phyloP scores from a whole-genome alignment of 35 echinoderm and acorn worm genomes.

The Apostichopus parvimensis region DNA sequence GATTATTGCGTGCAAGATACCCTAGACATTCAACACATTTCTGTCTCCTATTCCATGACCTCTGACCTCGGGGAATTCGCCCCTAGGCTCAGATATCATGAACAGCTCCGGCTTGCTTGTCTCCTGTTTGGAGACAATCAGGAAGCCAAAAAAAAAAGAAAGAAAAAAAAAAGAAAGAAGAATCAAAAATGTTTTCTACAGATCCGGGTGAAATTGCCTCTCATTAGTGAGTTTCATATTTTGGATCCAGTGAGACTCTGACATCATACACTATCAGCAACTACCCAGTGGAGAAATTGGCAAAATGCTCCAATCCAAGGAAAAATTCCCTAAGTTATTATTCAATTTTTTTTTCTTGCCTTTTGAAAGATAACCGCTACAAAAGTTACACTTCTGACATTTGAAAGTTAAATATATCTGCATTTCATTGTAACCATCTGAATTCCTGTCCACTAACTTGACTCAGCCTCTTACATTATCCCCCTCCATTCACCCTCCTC shows the following conservation, averaged over 20 bases:
- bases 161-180: background rate
- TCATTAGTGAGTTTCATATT: constrained; percentile 7
- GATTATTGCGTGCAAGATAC: constrained; percentile 51
- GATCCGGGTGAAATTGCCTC: constrained; percentile 1
- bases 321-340: background rate
- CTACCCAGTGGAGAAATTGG: background rate
- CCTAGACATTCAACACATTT: constrained; percentile 51
- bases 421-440: background rate
- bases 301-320: background rate
- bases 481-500: background rate
- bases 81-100: constrained; percentile 35
- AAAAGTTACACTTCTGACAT: background rate
- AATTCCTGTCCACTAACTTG: background rate
- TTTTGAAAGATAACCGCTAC: too few species aligned
- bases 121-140: background rate
- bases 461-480: background rate
- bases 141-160: too few species aligned
- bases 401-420: background rate
- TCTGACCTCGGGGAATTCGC: constrained; percentile 35
- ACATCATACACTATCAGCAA: background rate
- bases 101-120: background rate
- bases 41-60: constrained; percentile 50
- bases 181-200: background rate
- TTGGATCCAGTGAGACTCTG: background rate
- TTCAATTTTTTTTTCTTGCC: too few species aligned